These are phyloP conservation scores for Nannoperca australis DNA, from an alignment of 2,797 vertebrate species.

Conservation along the genomic window DNA sequence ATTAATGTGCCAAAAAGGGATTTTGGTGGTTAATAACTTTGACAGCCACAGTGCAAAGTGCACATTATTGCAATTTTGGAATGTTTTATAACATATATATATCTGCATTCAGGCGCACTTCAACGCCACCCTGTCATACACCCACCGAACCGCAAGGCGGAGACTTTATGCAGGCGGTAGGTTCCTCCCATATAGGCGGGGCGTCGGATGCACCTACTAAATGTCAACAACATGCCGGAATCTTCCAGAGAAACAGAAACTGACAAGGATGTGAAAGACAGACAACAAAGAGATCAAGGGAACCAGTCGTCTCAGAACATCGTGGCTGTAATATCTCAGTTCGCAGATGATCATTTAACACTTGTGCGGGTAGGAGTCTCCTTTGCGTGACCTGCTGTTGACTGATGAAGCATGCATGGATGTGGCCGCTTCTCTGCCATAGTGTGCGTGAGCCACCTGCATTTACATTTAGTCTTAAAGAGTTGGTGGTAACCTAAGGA, in stretches of 20 bases:
- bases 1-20: neutral
- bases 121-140: conserved; percentile 49
- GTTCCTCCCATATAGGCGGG: conserved; percentile 62
- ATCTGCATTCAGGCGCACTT: conserved; percentile 14
- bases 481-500: neutral
- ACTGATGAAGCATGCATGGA: neutral
- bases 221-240: conserved; percentile 82
- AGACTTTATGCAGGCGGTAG: conserved; percentile 31
- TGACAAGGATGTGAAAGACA: neutral
- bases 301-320: conserved; percentile 63
- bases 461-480: neutral
- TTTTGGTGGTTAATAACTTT: neutral
- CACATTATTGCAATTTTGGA: neutral
- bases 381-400: conserved; percentile 9
- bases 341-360: conserved; percentile 82
- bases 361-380: conserved; percentile 83
- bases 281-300: conserved; percentile 35
- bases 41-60: neutral
- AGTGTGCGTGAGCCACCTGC: neutral
- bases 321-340: conserved; percentile 76
- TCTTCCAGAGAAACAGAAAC: conserved; percentile 55
- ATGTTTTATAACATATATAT: neutral
- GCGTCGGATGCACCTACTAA: conserved; percentile 40
- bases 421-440: neutral
- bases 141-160: conserved; percentile 63